Conservation (phyloP, 2,113 vertebrate genomes). For the Scytalopus superciliaris region DNA sequence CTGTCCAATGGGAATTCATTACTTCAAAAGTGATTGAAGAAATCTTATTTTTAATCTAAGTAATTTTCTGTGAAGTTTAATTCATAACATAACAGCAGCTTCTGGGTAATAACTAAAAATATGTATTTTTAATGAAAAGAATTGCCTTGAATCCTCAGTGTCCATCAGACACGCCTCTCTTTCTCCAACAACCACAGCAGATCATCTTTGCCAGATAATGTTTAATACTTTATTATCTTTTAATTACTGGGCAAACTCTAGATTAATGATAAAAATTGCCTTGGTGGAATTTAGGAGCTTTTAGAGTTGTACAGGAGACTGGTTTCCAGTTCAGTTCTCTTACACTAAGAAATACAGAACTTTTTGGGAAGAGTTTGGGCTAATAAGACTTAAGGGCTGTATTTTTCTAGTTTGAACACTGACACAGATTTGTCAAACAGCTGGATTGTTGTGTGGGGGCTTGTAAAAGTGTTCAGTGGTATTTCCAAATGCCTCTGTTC, state of each 20-base stretch:
- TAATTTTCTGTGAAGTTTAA: conserved; percentile 20
- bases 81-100: neutral
- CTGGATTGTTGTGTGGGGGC: neutral
- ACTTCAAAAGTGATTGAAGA: neutral
- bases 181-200: neutral
- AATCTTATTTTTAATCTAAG: neutral
- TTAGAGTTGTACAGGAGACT: neutral
- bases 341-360: neutral
- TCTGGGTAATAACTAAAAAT: neutral
- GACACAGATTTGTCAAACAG: neutral
- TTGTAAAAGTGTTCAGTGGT: neutral
- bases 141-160: neutral
- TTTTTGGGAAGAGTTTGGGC: neutral
- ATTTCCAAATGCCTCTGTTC: neutral
- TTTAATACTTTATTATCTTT: neutral
- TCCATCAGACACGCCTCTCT: neutral
- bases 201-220: neutral
- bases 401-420: neutral
- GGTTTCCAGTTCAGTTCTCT: neutral
- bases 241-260: neutral
- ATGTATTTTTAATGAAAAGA: neutral
- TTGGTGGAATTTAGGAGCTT: neutral
- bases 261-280: neutral
- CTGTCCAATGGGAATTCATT: conserved; percentile 20
- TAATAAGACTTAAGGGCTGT: neutral